Percentiles rank a stretch among this genome's conserved stretches.
Evolutionary conservation across 2,797 vertebrate species (phyloP).

Genomic region (Argya squamiceps): DNA sequence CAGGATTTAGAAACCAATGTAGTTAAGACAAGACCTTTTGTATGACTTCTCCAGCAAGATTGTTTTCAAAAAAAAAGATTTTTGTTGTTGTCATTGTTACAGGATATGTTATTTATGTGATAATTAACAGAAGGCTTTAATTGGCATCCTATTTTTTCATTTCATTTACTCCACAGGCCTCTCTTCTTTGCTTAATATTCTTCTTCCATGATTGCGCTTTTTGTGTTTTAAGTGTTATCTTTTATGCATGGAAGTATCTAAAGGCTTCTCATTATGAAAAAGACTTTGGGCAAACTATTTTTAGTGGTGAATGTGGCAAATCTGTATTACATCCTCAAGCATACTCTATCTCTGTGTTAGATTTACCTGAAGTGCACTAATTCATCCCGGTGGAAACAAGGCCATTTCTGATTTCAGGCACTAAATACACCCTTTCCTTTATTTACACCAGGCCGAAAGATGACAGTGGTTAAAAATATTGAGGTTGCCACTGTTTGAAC

Average conservation of each 20-base stretch:
- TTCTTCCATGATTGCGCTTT: not conserved
- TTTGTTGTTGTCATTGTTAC: not conserved
- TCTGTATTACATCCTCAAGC: not conserved
- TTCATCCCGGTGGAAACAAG: not conserved
- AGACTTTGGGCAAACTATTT: not conserved
- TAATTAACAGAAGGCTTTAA: not conserved
- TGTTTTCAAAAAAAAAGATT: not conserved
- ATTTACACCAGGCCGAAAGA: not conserved
- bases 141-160: not conserved
- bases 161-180: not conserved
- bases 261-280: not conserved
- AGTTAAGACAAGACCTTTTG: not conserved
- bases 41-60: not conserved
- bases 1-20: not conserved
- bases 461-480: not conserved
- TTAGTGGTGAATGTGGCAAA: not conserved
- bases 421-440: not conserved
- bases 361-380: not conserved
- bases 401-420: not conserved
- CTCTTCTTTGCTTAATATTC: not conserved
- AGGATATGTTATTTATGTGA: not conserved
- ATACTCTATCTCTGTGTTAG: not conserved
- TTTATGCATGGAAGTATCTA: not conserved
- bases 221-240: not conserved
- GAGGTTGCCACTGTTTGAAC: not conserved